Evolutionary conservation across 2,797 vertebrate genomes (phyloP), one percentile per base, ranked within the genome.

Genomic region (Darevskia nairensis): DNA sequence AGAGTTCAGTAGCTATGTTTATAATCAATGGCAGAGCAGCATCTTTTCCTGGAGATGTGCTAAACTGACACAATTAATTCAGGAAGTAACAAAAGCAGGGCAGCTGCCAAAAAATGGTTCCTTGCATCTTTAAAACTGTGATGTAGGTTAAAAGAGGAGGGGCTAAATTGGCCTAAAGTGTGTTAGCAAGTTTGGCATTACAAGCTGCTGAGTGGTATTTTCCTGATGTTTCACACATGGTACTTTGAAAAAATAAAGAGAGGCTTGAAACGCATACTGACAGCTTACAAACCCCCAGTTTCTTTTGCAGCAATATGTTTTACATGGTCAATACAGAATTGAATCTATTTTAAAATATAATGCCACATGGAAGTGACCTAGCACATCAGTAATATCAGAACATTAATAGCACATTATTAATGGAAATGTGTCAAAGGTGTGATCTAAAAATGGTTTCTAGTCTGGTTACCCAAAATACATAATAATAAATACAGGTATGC

Each of bases 1-100:
- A 92, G 95, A 92, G 94, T 95, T 95, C 92, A 93, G 89, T 66
- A 92, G 94, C 95, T 90, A 91, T 82, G 82, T 94, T 96, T 95
- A 93, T 94, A 94, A 94, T 91, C 91, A 94, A 71, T 93, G 95
- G 96, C 93, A 93, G 86, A 92, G 95, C 92, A 93, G 84, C 90
- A 84, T 87, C 82, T 94, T 96, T 95, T 91, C n/a, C 90, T 90
- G 85, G 90, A 93, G 91, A 87, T 87, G 80, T 90, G 90, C 88
- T 90, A 82, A 95, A 90, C 93, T 89, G 74, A 32, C 74, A 46
- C 93, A 95, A 96, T 96, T 95, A 96, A 95, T 95, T 95, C 90
- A 95, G 91, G 94, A 93, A 92, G 89, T 0, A 71, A 93, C 89
- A 94, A 93, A 92, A 89, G 92, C 84, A 94, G 88, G 93, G 89